Percentiles rank a stretch among this genome's conserved stretches.
phyloP scores from a whole-genome alignment of 2,797 vertebrate species.

The Miichthys miiuy region DNA sequence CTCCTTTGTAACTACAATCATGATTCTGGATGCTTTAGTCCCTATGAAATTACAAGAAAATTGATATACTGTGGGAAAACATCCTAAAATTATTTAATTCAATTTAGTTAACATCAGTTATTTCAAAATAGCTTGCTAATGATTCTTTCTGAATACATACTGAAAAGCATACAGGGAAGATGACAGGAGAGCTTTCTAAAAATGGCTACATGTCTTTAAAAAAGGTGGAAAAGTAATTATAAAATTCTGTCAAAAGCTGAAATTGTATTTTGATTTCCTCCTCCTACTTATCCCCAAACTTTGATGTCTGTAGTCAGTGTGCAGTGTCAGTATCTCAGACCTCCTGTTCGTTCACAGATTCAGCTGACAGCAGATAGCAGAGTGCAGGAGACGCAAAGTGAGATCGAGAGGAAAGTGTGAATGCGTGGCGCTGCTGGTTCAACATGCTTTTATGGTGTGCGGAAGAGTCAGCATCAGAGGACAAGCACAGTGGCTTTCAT shows the following conservation, averaged over 20 bases:
- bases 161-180: neutral
- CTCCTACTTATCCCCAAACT: neutral
- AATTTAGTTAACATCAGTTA: neutral
- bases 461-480: conserved; percentile 50
- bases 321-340: conserved; percentile 21
- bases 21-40: neutral
- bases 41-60: neutral
- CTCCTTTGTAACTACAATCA: conserved; percentile 21
- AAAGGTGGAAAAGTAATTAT: neutral
- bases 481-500: conserved; percentile 54
- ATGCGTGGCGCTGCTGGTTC: conserved; percentile 42
- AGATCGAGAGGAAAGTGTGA: conserved; percentile 48
- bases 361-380: conserved; percentile 45
- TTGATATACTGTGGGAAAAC: neutral
- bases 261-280: neutral
- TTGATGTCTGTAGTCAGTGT: conserved; percentile 15
- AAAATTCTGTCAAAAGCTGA: neutral
- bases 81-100: neutral
- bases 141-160: neutral
- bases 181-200: neutral
- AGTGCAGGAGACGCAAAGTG: conserved; percentile 28
- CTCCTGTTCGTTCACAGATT: conserved; percentile 50
- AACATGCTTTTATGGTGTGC: conserved; percentile 50
- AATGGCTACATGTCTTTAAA: neutral
- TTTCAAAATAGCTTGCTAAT: neutral